Percentiles rank a stretch among this genome's conserved stretches.
Conservation (phyloP, 2,113 vertebrate species). For the Aix galericulata region DNA sequence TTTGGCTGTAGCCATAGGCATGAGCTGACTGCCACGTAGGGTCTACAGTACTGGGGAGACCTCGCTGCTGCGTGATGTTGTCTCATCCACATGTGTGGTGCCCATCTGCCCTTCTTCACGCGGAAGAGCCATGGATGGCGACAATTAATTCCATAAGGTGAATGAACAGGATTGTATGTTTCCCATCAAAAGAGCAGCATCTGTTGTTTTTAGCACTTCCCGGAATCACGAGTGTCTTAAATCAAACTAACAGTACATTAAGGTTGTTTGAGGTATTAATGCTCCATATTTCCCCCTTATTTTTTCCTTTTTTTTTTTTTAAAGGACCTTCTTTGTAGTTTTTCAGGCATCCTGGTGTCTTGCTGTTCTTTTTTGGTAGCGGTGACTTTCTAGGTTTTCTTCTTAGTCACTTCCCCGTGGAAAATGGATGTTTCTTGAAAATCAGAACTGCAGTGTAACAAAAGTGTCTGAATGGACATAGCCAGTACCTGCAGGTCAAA, state of each 20-base stretch:
- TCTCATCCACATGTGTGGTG: not conserved
- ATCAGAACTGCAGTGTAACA: not conserved
- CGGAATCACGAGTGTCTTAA: not conserved
- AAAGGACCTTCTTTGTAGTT: not conserved
- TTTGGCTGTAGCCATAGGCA: not conserved
- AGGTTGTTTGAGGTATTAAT: conserved; percentile 53
- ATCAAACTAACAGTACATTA: conserved; percentile 46
- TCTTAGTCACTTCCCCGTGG: not conserved
- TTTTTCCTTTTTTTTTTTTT: not conserved
- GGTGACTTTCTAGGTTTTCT: not conserved
- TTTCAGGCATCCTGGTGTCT: not conserved
- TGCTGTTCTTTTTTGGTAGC: not conserved
- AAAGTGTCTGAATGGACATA: not conserved
- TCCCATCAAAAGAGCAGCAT: conserved; percentile 58
- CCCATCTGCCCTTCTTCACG: not conserved
- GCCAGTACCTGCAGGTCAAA: not conserved
- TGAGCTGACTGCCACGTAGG: not conserved
- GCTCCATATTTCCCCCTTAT: not conserved
- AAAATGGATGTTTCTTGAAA: not conserved
- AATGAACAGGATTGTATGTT: conserved; percentile 6
- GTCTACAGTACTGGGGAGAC: not conserved
- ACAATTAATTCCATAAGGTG: conserved; percentile 47
- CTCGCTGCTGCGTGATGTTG: not conserved
- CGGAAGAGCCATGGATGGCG: not conserved
- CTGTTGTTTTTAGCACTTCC: conserved; percentile 66